Evolutionary conservation across 1,140 invertebrate genomes (phyloP), one percentile per base, ranked within the genome.

Genomic region (Sipha flava): DNA sequence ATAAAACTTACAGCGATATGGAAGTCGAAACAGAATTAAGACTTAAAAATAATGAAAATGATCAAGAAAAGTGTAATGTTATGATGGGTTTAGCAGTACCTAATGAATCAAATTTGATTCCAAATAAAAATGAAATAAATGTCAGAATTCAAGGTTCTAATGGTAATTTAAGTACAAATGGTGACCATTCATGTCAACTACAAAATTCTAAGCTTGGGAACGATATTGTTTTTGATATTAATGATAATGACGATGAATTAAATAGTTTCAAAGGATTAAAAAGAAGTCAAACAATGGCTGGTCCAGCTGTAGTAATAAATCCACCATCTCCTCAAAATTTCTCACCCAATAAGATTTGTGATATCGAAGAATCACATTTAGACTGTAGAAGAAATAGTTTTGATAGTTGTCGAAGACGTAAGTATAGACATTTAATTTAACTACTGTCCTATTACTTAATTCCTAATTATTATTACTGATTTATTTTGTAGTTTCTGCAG

Each of bases 241-340:
- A 83, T 64, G 80, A 77, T 34, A 82, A 82, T 70, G 81, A 82
- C 64, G 82, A 83, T 62, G 82, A 83, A 72, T 62, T 82, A 29
- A 77, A 79, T 37, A 81, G 72, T 73, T 82, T 80, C 12, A 79
- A 81, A 54, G 49, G 64, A n/a, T 47, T 82, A 49, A 82, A 81
- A 79, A 82, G 81, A 66, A 81, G 81, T 77, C 79, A 80, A 80
- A 77, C 80, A 49, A 79, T 82, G 57, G 57, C 64, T 72, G 80
- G 81, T 49, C 83, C 82, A 45, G 70, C 80, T 77, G 90, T 92
- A 68, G 89, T 91, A 66, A 89, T 92, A 29, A 89, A 91, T 84
- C 91, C 90, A 34, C 90, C 91, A 64, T 92, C 91, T 57, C 91
- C 91, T 29, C 88, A 82, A 5, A 21, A 66, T 43, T 83, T 83